Conservation (phyloP, 2,888 invertebrate genomes). For the Ferdinandea cuprea region DNA sequence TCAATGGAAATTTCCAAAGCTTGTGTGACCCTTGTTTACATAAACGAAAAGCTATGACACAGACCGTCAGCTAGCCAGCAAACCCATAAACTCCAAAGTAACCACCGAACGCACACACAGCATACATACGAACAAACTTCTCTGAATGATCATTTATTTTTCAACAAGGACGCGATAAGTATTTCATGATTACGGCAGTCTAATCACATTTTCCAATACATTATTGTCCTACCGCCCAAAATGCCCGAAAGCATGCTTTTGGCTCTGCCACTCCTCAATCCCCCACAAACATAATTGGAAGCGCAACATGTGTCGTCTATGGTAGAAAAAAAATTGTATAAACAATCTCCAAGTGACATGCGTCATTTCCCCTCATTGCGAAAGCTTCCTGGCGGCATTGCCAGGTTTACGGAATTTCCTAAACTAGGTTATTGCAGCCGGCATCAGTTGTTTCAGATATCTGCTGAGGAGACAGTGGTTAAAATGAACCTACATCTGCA, state of each 20-base stretch:
- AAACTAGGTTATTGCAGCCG: conserved; percentile 66
- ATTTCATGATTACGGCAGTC: conserved; percentile 1
- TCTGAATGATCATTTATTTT: background rate
- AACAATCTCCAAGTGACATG: conserved; percentile 54
- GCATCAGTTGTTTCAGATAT: conserved; percentile 38
- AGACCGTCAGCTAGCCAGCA: background rate
- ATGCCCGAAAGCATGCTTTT: background rate
- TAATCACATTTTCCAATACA: conserved; percentile 42
- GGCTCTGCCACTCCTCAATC: background rate
- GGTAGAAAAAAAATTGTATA: conserved; percentile 23
- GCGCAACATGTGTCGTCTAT: conserved; percentile 63
- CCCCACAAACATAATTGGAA: conserved; percentile 6
- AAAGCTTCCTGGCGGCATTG: conserved; percentile 47
- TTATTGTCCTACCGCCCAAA: background rate
- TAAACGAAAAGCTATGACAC: background rate
- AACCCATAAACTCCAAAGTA: conserved; percentile 23
- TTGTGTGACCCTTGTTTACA: background rate
- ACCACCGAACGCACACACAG: conserved; percentile 17
- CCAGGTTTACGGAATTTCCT: conserved; percentile 5
- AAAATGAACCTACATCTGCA: conserved; percentile 60
- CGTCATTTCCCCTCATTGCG: conserved; percentile 52
- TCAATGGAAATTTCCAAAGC: conserved; percentile 17
- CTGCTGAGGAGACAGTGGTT: conserved; percentile 23
- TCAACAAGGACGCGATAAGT: conserved; percentile 11
- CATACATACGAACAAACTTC: background rate